These are phyloP conservation scores for Macaria liturata DNA, from an alignment of 2,888 invertebrate genomes.

Conservation along the genomic window DNA sequence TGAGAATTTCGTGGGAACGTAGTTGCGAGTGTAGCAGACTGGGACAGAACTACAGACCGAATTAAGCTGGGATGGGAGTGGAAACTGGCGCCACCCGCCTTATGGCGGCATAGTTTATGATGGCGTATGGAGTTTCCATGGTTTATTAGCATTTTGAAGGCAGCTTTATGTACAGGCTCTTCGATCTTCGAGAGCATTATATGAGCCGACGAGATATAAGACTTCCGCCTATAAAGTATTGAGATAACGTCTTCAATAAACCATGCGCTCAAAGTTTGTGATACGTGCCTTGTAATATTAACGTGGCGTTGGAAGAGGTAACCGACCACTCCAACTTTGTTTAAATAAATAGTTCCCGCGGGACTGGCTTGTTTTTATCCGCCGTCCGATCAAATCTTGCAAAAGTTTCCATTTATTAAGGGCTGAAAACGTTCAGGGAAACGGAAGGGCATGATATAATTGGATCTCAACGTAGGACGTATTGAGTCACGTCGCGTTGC, in stretches of 20 bases:
- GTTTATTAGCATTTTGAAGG: too few species aligned
- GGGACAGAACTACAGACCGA: too few species aligned
- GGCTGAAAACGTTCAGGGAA: constrained; percentile 38
- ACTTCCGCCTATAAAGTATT: constrained; percentile 24
- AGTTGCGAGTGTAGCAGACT: background rate
- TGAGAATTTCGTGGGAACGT: constrained; percentile 7
- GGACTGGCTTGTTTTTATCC: constrained; percentile 38
- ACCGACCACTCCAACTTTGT: constrained; percentile 32
- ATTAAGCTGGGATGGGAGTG: too few species aligned
- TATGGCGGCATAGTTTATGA: too few species aligned
- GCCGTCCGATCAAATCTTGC: constrained; percentile 39
- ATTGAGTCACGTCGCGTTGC: constrained; percentile 40
- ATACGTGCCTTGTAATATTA: constrained; percentile 25
- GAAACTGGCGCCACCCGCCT: too few species aligned
- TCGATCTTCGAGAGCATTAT: too few species aligned
- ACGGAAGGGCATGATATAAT: constrained; percentile 39
- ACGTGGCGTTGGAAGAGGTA: constrained; percentile 24
- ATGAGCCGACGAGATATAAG: constrained; percentile 19
- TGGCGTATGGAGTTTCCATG: too few species aligned
- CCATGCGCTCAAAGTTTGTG: constrained; percentile 25
- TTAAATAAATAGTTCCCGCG: constrained; percentile 38
- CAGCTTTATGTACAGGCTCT: too few species aligned
- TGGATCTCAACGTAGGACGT: constrained; percentile 33
- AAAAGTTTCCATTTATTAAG: constrained; percentile 38
- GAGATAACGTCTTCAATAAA: constrained; percentile 27